Evolutionary conservation across 2,797 vertebrate species (phyloP).

Genomic region (Triplophysa bombifrons): DNA sequence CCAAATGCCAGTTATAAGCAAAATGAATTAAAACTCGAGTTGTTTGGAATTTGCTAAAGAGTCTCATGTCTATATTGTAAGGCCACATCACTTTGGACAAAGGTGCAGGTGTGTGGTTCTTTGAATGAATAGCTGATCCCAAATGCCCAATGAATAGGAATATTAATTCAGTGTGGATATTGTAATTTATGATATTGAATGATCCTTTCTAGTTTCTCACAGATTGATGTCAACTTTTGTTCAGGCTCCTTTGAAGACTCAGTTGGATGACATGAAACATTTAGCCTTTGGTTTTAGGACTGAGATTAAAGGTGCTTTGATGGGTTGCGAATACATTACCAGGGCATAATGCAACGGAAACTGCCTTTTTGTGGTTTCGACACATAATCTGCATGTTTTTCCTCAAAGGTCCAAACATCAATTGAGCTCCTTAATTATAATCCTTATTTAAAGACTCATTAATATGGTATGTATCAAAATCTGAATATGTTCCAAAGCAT

Average conservation of each 20-base stretch:
- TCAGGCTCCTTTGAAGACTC: slow-evolving; percentile 66
- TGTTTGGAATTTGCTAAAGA: too few species aligned
- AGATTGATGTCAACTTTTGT: slow-evolving; percentile 49
- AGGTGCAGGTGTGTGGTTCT: slow-evolving; percentile 33
- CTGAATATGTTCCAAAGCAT: slow-evolving; percentile 26
- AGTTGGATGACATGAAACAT: slow-evolving; percentile 63
- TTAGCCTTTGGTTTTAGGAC: slow-evolving; percentile 49
- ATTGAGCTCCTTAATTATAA: slow-evolving; percentile 28
- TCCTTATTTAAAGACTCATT: slow-evolving; percentile 24
- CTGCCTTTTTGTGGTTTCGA: slow-evolving; percentile 52
- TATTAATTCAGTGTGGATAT: slow-evolving; percentile 32
- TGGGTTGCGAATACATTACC: slow-evolving; percentile 54
- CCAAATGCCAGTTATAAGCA: too few species aligned
- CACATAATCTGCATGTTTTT: slow-evolving; percentile 45
- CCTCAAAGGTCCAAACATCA: slow-evolving; percentile 46
- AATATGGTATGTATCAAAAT: slow-evolving; percentile 48
- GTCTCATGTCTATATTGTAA: not conserved
- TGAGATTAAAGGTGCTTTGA: slow-evolving; percentile 70
- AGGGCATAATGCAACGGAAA: slow-evolving; percentile 54
- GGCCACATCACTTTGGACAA: slow-evolving; percentile 16
- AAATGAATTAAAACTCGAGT: too few species aligned
- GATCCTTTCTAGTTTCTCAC: slow-evolving; percentile 24
- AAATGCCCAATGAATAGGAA: slow-evolving; percentile 11
- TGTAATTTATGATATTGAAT: slow-evolving; percentile 31
- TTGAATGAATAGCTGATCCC: slow-evolving; percentile 6